phyloP scores from a whole-genome alignment of 2,113 vertebrate species.

The Halcyon senegalensis region DNA sequence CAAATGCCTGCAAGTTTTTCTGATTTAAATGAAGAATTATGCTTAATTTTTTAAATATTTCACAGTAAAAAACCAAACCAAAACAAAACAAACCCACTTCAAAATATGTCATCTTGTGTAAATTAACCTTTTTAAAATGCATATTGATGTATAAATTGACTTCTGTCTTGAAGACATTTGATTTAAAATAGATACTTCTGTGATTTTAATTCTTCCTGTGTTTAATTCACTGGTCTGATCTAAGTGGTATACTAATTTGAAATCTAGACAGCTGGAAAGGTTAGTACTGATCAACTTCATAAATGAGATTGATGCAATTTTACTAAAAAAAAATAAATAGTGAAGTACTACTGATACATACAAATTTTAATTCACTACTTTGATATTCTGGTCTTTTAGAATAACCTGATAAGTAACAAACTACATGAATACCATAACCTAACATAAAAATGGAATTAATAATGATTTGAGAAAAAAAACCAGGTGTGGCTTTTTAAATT shows the following conservation, averaged over 20 bases:
- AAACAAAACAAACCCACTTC: background rate
- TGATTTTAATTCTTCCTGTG: background rate
- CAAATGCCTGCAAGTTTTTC: background rate
- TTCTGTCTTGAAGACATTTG: background rate
- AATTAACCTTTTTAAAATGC: background rate
- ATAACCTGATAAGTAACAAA: background rate
- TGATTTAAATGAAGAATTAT: background rate
- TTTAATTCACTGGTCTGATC: background rate
- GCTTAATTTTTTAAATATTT: background rate
- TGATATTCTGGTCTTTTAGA: background rate
- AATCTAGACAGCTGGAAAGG: background rate
- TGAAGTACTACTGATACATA: background rate
- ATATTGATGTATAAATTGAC: background rate
- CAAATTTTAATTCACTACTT: background rate
- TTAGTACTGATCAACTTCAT: background rate
- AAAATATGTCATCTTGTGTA: background rate
- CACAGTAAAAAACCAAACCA: rapidly evolving
- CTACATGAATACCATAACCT: background rate
- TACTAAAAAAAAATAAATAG: background rate
- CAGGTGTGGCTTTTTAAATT: rapidly evolving
- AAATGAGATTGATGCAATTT: background rate
- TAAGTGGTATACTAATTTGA: background rate
- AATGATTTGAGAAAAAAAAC: background rate
- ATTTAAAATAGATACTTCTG: background rate
- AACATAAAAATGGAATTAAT: background rate